Percentiles rank a stretch among this genome's conserved stretches.
Conservation (phyloP, 2,113 vertebrate genomes). For the Larimichthys crocea region DNA sequence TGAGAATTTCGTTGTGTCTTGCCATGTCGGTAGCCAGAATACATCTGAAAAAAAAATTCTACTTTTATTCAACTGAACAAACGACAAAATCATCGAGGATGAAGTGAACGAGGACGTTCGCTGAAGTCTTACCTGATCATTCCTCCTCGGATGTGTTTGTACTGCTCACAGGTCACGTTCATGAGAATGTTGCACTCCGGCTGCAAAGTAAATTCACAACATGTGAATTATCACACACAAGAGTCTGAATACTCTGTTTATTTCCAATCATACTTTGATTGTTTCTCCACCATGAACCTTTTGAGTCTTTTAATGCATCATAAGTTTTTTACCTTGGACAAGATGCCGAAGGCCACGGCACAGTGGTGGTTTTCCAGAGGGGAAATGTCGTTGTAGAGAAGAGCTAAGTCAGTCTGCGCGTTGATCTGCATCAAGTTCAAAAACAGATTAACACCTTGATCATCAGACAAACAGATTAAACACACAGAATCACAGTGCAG, state of each 20-base stretch:
- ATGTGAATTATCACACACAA: background rate
- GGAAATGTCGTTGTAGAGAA: slow-evolving; percentile 81
- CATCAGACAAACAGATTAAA: background rate
- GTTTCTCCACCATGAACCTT: too few relatives aligned
- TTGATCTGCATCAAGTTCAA: slow-evolving; percentile 68
- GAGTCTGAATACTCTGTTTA: background rate
- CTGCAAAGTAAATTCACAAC: slow-evolving; percentile 52
- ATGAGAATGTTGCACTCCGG: slow-evolving; percentile 90
- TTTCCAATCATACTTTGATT: background rate
- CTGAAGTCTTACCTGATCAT: slow-evolving; percentile 66
- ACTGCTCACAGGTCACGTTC: slow-evolving; percentile 62
- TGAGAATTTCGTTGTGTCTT: slow-evolving; percentile 84
- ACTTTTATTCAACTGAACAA: background rate
- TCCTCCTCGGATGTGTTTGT: slow-evolving; percentile 67
- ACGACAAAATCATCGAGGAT: rapidly evolving
- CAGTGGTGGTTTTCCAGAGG: slow-evolving; percentile 81
- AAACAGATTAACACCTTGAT: background rate
- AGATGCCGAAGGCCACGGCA: slow-evolving; percentile 85
- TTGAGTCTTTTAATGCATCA: background rate
- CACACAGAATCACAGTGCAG: rapidly evolving
- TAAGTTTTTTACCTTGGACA: slow-evolving; percentile 70
- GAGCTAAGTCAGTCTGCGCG: slow-evolving; percentile 75
- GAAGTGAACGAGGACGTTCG: rapidly evolving
- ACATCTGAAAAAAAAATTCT: slow-evolving; percentile 38
- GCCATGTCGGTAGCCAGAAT: slow-evolving; percentile 85